These are phyloP conservation scores for Tupaia tana DNA, from an alignment of 2,113 vertebrate genomes.

Conservation along the genomic window DNA sequence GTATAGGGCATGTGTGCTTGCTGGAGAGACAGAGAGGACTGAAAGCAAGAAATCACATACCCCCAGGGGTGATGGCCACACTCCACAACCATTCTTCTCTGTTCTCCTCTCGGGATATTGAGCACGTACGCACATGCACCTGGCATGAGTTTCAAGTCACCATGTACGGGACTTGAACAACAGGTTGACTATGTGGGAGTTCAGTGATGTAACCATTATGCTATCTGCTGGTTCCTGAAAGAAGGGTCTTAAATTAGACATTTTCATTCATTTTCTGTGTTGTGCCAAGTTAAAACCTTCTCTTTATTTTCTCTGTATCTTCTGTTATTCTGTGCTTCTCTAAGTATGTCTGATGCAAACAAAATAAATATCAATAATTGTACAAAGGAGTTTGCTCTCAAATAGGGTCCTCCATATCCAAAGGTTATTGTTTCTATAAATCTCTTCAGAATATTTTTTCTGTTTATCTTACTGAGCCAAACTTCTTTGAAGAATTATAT, in stretches of 20 bases:
- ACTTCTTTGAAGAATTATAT: constrained; percentile 81
- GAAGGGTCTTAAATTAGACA: not conserved
- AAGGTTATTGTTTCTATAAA: constrained; percentile 66
- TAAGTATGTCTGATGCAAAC: not conserved
- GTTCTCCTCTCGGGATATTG: no score
- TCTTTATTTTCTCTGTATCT: not conserved
- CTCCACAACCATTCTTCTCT: no score
- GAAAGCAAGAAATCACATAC: no score
- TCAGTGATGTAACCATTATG: no score
- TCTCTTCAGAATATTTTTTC: constrained; percentile 64
- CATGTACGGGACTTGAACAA: no score
- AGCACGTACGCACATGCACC: no score
- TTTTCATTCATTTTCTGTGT: constrained; percentile 12
- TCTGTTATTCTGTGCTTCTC: not conserved
- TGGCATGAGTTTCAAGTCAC: no score
- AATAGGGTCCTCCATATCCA: not conserved
- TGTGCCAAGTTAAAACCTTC: not conserved
- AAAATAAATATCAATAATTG: not conserved
- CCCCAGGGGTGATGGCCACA: no score
- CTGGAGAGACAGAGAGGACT: no score
- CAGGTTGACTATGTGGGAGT: no score
- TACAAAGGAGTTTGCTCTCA: constrained; percentile 37
- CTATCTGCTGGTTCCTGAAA: not conserved
- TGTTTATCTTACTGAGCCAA: constrained; percentile 78
- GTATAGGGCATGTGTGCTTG: no score